phyloP scores from a whole-genome alignment of 2,113 vertebrate species.

The Tautogolabrus adspersus region DNA sequence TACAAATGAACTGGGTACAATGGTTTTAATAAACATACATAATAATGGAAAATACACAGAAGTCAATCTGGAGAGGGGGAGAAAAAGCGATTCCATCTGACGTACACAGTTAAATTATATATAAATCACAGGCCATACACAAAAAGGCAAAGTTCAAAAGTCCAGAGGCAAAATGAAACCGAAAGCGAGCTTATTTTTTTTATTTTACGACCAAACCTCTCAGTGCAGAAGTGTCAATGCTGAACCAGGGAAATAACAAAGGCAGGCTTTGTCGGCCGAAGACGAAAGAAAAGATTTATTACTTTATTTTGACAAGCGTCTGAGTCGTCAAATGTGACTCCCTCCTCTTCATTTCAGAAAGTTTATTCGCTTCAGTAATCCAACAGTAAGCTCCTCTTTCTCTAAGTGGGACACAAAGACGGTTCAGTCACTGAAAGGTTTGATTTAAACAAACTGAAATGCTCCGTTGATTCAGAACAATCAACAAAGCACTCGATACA shows the following conservation, averaged over 20 bases:
- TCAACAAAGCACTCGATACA: conserved; percentile 7
- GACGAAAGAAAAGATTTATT: too few species aligned
- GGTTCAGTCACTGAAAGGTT: conserved; percentile 4
- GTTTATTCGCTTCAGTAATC: background rate
- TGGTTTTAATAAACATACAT: conserved; percentile 50
- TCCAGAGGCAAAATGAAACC: conserved; percentile 11
- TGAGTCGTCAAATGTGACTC: too few species aligned
- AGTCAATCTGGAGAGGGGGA: background rate
- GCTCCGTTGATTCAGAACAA: background rate
- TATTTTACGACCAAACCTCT: background rate
- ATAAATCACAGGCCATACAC: conserved; percentile 29
- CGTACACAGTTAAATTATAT: background rate
- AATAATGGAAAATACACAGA: conserved; percentile 23
- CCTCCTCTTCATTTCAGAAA: background rate
- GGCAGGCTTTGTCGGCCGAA: too few species aligned
- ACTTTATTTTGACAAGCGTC: too few species aligned
- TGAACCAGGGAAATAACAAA: background rate
- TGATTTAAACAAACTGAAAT: conserved; percentile 11
- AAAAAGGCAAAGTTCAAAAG: conserved; percentile 21
- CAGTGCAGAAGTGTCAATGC: background rate
- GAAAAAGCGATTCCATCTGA: conserved; percentile 15
- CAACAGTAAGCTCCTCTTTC: background rate
- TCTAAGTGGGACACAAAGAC: background rate
- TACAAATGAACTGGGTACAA: conserved; percentile 50
- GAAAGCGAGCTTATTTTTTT: background rate